Conservation (phyloP, 2,113 vertebrate species). For the Megaleporinus macrocephalus region DNA sequence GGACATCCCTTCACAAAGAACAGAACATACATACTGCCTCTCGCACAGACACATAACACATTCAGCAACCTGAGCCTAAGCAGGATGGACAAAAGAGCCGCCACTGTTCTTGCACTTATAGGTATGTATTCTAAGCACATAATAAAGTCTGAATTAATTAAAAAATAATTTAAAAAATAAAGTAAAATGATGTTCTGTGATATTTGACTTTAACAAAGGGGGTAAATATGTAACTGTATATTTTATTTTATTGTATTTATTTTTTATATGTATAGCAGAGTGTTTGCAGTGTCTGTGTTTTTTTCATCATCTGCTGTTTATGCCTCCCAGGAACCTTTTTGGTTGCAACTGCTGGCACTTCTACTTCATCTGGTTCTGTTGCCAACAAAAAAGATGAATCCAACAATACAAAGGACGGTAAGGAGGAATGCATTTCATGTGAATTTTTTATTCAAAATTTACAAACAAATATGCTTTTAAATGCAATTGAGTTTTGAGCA, state of each 20-base stretch:
- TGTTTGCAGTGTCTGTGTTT: background rate
- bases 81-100: background rate
- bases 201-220: too few relatives aligned
- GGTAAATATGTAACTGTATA: too few relatives aligned
- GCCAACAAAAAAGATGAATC: background rate
- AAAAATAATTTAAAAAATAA: too few relatives aligned
- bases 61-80: background rate
- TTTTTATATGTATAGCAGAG: background rate
- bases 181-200: too few relatives aligned
- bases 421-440: background rate
- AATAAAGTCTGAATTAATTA: too few relatives aligned
- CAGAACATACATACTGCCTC: background rate
- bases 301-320: background rate
- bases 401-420: background rate
- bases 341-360: background rate
- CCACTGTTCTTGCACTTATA: background rate
- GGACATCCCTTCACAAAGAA: background rate
- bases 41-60: background rate
- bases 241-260: too few relatives aligned
- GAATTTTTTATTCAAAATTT: too few relatives aligned
- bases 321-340: slow-evolving; percentile 19
- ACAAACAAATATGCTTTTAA: too few relatives aligned
- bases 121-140: slow-evolving; percentile 21
- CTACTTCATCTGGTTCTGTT: background rate
- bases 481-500: too few relatives aligned